Conservation (phyloP, 2,113 vertebrate genomes). For the Oophaga pumilio region DNA sequence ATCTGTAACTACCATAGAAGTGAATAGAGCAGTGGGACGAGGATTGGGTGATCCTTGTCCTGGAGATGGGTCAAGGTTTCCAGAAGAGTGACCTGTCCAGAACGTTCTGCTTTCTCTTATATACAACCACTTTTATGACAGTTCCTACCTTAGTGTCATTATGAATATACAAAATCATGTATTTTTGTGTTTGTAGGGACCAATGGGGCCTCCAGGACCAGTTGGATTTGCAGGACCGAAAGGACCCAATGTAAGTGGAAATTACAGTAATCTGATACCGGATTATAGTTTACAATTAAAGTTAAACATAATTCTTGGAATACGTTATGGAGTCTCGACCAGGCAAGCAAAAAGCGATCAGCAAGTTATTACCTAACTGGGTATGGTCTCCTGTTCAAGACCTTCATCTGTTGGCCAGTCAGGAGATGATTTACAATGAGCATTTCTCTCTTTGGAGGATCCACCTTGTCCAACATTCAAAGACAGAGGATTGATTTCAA, state of each 20-base stretch:
- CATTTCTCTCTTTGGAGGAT: background rate
- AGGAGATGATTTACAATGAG: background rate
- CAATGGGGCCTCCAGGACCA: conserved; percentile 81
- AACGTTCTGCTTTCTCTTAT: background rate
- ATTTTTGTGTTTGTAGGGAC: conserved; percentile 74
- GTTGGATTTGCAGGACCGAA: conserved; percentile 81
- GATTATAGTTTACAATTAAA: background rate
- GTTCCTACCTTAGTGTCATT: background rate
- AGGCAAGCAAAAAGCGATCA: no score
- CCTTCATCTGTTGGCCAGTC: background rate
- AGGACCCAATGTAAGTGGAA: conserved; percentile 83
- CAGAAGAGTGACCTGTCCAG: background rate
- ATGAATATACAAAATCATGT: background rate
- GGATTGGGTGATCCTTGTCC: no score
- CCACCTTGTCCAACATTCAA: background rate
- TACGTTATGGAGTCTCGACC: no score
- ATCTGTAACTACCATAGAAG: no score
- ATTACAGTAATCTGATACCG: background rate
- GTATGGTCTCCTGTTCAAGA: no score
- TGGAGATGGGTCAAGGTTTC: no score
- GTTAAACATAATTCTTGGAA: no score
- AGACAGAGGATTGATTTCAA: background rate
- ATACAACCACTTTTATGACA: background rate
- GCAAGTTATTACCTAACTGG: no score
- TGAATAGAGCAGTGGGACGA: no score